phyloP scores from a whole-genome alignment of 2,797 vertebrate species.

The Chaetodon trifasciatus region DNA sequence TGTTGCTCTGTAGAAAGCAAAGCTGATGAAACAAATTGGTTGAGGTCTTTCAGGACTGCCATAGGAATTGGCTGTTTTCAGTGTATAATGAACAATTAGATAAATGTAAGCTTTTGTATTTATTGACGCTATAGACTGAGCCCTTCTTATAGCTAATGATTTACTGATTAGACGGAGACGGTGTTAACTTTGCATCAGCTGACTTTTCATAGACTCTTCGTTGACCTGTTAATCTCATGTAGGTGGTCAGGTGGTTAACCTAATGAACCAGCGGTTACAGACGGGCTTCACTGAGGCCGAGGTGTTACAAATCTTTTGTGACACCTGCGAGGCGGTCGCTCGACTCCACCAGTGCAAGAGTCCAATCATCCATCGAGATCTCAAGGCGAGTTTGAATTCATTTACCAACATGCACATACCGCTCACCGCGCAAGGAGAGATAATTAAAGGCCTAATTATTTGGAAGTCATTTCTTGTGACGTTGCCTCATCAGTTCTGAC shows the following conservation, averaged over 20 bases:
- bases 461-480: constrained; percentile 13
- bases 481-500: constrained; percentile 9
- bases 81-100: not conserved
- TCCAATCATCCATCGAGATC: constrained; percentile 95
- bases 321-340: constrained; percentile 95
- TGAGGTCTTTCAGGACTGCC: not conserved
- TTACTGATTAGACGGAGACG: not conserved
- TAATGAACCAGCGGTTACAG: constrained; percentile 98
- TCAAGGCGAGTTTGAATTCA: constrained; percentile 87
- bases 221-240: constrained; percentile 13
- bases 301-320: constrained; percentile 97
- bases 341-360: constrained; percentile 95
- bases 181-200: not conserved
- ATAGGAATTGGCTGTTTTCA: not conserved
- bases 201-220: not conserved
- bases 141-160: too few relatives aligned
- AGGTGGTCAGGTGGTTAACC: constrained; percentile 98
- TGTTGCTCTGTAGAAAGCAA: not conserved
- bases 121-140: too few relatives aligned
- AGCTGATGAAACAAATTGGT: not conserved
- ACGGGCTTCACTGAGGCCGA: constrained; percentile 95
- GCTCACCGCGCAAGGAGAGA: not conserved
- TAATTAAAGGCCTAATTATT: constrained; percentile 9
- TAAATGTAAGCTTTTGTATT: too few relatives aligned
- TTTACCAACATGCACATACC: not conserved